Evolutionary conservation across 2,797 vertebrate genomes (phyloP).

Genomic region (Sternarchorhynchus goeldii): DNA sequence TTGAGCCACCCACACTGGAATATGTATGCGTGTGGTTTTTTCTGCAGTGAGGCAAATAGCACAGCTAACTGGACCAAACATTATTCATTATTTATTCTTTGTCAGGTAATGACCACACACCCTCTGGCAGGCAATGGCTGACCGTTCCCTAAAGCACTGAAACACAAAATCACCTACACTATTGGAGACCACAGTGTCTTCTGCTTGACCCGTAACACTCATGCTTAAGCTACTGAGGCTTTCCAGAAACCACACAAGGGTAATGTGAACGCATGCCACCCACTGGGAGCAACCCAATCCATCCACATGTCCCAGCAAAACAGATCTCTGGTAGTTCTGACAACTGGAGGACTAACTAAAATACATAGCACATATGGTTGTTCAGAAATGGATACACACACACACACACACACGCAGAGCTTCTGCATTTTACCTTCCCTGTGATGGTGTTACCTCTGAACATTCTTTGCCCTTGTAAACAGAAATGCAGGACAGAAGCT

Average conservation of each 20-base stretch:
- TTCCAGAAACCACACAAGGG: not conserved
- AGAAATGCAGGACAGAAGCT: conserved; percentile 7
- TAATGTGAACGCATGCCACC: not conserved
- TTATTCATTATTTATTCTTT: not conserved
- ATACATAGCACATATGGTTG: not conserved
- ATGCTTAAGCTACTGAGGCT: not conserved
- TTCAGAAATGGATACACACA: conserved; percentile 4
- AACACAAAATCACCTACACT: too few relatives aligned
- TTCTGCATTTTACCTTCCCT: conserved; percentile 1
- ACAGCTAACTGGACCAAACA: not conserved
- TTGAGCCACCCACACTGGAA: too few relatives aligned
- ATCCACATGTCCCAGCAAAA: not conserved
- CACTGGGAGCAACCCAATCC: not conserved
- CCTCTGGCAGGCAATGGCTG: too few relatives aligned
- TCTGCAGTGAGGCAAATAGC: not conserved
- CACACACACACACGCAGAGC: not conserved
- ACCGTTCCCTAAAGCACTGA: too few relatives aligned
- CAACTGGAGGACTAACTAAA: not conserved
- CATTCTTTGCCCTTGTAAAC: not conserved
- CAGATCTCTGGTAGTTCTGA: conserved; percentile 2
- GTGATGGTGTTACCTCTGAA: conserved; percentile 4
- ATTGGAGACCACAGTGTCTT: too few relatives aligned
- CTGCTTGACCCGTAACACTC: too few relatives aligned
- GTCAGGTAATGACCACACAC: too few relatives aligned
- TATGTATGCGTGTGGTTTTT: not conserved